Base-by-base conservation (phyloP, 2,113 vertebrate species). In the Rhagologus leucostigma region DNA sequence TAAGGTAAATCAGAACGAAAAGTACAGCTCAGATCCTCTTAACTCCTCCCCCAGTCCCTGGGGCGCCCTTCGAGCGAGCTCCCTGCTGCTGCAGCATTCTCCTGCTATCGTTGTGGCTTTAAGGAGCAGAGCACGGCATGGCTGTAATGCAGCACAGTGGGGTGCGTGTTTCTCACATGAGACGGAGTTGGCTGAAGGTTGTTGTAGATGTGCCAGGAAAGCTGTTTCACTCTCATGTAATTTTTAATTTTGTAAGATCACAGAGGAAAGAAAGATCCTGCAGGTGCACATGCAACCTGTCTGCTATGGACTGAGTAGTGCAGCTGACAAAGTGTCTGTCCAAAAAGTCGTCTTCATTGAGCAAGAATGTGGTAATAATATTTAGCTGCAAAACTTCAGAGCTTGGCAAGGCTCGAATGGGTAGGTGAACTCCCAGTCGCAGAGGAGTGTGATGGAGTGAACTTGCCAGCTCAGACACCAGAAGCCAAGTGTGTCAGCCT, bases 201-300 rank as follows among this genome's bases (percentile, higher is more conserved):
- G 60, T 62, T 55, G 50, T 42, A 83, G 46, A 44, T 3, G 0
- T 91, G 82, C 89, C 93, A 91, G 33, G 63, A 94, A 93, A 96
- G 89, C 63, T 84, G 77, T 67, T 96, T 42, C 27, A 32, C 74
- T 88, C 39, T 68, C 75, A 37, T 35, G 33, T 86, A 46, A 50
- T 74, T 94, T 84, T 94, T 63, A 62, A 37, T 81, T 82, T 80
- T 84, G 67, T 76, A 77, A 93, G 75, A 85, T 76, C 85, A 82
- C 46, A 41, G 35, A 68, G 41, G 44, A 83, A 87, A 59, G 50
- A 68, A 87, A 30, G 56, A 77, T 70, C 57, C 70, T 79, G 47
- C 63, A 73, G 71, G 82, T 92, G 92, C n/a, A 71, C 13, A 1
- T 44, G 56, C 85, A 70, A 73, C 33, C 56, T 91, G 74, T 73